Evolutionary conservation across 2,113 vertebrate genomes (phyloP), one percentile per base, ranked within the genome.

Genomic region (Anser brachyrhynchus): DNA sequence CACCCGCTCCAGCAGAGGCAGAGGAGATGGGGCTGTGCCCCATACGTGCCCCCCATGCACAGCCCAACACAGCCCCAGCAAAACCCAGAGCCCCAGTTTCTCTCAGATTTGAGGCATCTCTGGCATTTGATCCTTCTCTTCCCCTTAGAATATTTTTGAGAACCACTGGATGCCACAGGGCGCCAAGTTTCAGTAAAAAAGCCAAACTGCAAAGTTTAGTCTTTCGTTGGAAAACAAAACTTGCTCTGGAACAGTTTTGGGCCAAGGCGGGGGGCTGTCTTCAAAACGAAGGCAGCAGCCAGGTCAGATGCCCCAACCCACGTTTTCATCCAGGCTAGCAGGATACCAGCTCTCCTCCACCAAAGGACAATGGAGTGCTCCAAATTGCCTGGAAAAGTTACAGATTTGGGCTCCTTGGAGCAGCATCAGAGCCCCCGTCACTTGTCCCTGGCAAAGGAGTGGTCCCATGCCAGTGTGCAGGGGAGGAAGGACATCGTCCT

Each of bases 31-130:
- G n/a, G 25, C 7, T 90, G 18, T 77, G 39, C 39, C 43, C 31
- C 1, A 0, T 0, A 0, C 3, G 0, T 33, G 17, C 1, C 5
- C 5, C 6, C 26, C 1, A 4, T 13, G 19, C 59, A 58, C 37
- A 43, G 43, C 37, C n/a, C 10, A 6, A 21, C 2, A 0, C 6
- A 78, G 61, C 31, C 19, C 22, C 54, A 73, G 58, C 25, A 65
- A 79, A 84, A 74, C 13, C 26, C 46, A 69, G 37, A 70, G 11
- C 8, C n/a, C 3, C 20, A 39, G 25, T 66, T 61, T 51, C 64
- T 66, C 64, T 59, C 5, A 3, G 28, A 81, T 7, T 28, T 44
- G 44, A 66, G 20, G 2, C 9, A 11, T 15, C n/a, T 80, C 51
- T 2, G 0, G 29, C 1, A 1, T 51, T 91, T 1, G 0, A 13